Evolutionary conservation across 2,113 vertebrate genomes (phyloP), one percentile per base, ranked within the genome.

Genomic region (Herpetotheres cachinnans): DNA sequence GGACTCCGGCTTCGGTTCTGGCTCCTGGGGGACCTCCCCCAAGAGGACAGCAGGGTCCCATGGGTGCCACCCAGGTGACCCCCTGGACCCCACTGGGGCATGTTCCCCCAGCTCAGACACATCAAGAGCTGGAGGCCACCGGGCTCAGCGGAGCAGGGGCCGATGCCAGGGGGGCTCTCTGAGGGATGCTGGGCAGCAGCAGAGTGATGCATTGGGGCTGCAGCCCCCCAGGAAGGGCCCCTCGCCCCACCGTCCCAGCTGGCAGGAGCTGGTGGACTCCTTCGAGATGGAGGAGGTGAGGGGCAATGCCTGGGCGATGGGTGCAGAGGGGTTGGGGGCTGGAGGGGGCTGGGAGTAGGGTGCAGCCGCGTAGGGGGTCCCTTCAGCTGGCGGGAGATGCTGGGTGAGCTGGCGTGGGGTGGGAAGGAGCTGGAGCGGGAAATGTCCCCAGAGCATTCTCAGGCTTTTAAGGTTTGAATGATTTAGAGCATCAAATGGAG

Each of bases 211-310:
- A 25, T 80, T 86, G 6, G 94, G 87, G 40, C 59, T 98, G 80
- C 95, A 93, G 16, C 90, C 94, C 46, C 34, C 36, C 34, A 72
- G 81, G 29, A 89, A 91, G 30, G 94, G 4, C 16, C 32, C 49
- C 15, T n/a, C 11, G 1, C 10, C 62, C 44, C 81, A 27, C 12
- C 19, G 2, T 5, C 22, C 32, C 3, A 6, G 21, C 38, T 17
- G 58, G 44, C n/a, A 4, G 73, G 90, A 95, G 95, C 50, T 10
- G 3, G 91, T 49, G 38, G 98, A 98, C 74, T 98, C 98, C 52
- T 98, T 98, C 42, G 98, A 98, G 89, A 91, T 98, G 63, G 98
- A 98, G 71, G 98, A 99, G 98, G 98, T 98, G 97, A 77, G 95
- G 88, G 22, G 19, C 4, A 46, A 17, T 40, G 18, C 4, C 38